Evolutionary conservation across 2,113 vertebrate genomes (phyloP), one percentile per base, ranked within the genome.

Genomic region (Octodon degus): DNA sequence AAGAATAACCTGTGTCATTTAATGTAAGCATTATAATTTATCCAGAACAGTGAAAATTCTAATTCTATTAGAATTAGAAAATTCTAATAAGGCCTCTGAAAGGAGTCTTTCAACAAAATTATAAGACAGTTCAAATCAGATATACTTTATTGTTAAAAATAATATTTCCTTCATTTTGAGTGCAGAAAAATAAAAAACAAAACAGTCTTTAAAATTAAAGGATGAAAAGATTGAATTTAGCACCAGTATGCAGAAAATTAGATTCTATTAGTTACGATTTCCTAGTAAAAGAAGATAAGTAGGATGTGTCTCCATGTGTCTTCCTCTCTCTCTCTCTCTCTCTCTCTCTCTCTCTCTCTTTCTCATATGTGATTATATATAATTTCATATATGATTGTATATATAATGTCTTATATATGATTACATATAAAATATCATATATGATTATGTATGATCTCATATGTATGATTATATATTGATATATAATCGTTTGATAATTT

Each of bases 1-100:
- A 92, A 85, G 63, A 93, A 74, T 77, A 96, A 94, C 85, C 83
- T 60, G 9, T 92, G 43, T 87, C 68, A 80, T 89, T 96, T 40
- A 83, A 32, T 50, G 65, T 87, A 63, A 95, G 50, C 27, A 34
- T 88, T 81, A 10, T 85, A 72, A 82, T 92, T 86, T 83, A 19
- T 87, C 24, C 0, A 30, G 74, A 30, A 47, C 16, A 27, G 74
- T 47, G 74, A 77, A 14, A 14, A 47, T 79, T 79, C 76, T 50
- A 47, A 14, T 77, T 43, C 43, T 43, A 43, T 43, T 43, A 43
- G 43, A 43, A 43, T 43, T 43, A 14, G 24, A 24, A 67, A 7
- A 70, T 0, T 22, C 81, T 34, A 82, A 43, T 87, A 63, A 94
- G 37, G 1, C 3, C 19, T 94, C 40, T 34, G 40, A 86, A 86